Conservation (phyloP, 2,888 invertebrate genomes). For the Eristalis intricaria region DNA sequence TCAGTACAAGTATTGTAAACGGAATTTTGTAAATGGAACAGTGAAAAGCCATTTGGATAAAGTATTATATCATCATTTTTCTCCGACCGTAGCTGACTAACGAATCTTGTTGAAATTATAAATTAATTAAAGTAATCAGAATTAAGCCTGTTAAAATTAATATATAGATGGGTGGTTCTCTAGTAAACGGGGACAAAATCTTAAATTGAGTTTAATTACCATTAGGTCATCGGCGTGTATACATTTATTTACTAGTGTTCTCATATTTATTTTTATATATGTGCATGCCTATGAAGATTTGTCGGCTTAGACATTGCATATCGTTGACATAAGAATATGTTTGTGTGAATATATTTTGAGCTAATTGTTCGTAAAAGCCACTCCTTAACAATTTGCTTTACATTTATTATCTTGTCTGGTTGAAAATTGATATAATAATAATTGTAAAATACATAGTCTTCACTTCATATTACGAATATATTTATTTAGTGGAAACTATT, state of each 20-base stretch:
- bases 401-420: too few species aligned
- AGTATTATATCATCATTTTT: constrained; percentile 60
- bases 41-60: constrained; percentile 33
- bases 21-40: constrained; percentile 4
- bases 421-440: too few species aligned
- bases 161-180: not conserved
- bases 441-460: too few species aligned
- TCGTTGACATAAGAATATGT: too few species aligned
- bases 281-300: not conserved
- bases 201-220: not conserved
- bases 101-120: constrained; percentile 17
- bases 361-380: too few species aligned
- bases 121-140: constrained; percentile 7
- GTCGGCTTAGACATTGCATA: too few species aligned
- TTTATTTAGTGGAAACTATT: too few species aligned
- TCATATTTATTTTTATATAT: not conserved
- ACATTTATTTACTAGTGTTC: not conserved
- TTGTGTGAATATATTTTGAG: too few species aligned
- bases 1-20: not conserved
- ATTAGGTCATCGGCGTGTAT: not conserved
- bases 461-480: too few species aligned
- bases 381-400: too few species aligned
- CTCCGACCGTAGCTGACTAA: constrained; percentile 6
- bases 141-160: not conserved
- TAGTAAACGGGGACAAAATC: not conserved